Evolutionary conservation across 2,888 invertebrate species (phyloP), one percentile per base, ranked within the genome.

Genomic region (Thalpophila matura): DNA sequence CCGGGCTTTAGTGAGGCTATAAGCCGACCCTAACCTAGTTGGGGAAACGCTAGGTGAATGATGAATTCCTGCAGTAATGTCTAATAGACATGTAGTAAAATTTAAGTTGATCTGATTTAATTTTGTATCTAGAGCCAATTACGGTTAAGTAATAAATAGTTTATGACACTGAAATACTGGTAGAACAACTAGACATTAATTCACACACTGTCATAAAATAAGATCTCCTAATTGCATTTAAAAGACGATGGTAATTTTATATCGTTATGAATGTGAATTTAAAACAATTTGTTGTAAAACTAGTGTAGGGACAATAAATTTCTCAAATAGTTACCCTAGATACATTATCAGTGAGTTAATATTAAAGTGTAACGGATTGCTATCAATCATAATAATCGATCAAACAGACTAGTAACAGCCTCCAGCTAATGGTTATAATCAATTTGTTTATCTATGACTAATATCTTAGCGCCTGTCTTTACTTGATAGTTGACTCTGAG

Each of bases 341-440:
- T 82, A 72, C 81, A 81, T 81, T 81, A 82, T 79, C 77, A 67
- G 67, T 58, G 43, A 45, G 55, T 58, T 70, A 65, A 75, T 67
- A 66, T 74, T 62, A 60, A 53, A 51, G 47, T 49, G 35, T 74
- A 46, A 62, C 71, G 69, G 74, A 70, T 76, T 49, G 59, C 59
- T 56, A 86, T 86, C 82, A 76, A 85, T 86, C 86, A 85, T 77
- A 71, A 68, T 78, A 80, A 85, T 81, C 80, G 77, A 79, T 79
- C 77, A 73, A n/a, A 72, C 60, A 49, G 60, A 66, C 56, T 56
- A 60, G 68, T 61, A 16, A n/a, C 60, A 60, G 63, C 47, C 53
- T 62, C 42, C 47, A 57, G 47, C 74, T 80, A 84, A 82, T 82
- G 71, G 72, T 55, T 79, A 64, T 78, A 81, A 85, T 84, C 82